These are phyloP conservation scores for Aphidius colemani DNA, from an alignment of 2,888 invertebrate species.

Conservation along the genomic window DNA sequence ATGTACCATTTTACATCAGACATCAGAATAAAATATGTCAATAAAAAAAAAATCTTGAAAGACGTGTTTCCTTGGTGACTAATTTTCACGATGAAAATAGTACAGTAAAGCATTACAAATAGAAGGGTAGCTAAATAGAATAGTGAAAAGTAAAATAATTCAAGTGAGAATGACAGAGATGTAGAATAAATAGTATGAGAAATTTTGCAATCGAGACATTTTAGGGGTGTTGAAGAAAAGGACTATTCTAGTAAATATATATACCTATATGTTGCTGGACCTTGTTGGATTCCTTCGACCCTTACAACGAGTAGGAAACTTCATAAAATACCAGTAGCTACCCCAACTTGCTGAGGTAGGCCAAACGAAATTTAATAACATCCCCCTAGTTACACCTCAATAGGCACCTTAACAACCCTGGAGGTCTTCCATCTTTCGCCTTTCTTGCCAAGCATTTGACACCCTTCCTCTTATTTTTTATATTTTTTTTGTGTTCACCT, in stretches of 20 bases:
- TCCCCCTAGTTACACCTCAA: slow-evolving; percentile 61
- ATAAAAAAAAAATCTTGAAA: background rate
- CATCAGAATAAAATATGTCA: background rate
- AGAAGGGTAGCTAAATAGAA: background rate
- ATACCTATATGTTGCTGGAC: slow-evolving; percentile 34
- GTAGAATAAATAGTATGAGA: no score
- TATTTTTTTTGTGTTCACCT: no score
- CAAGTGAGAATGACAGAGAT: background rate
- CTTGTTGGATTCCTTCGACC: slow-evolving; percentile 35
- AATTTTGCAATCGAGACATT: background rate
- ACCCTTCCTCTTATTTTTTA: background rate
- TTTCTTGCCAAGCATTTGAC: slow-evolving; percentile 16
- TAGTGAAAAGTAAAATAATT: background rate
- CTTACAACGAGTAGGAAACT: slow-evolving; percentile 35
- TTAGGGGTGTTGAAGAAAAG: slow-evolving; percentile 13
- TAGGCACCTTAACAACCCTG: slow-evolving; percentile 61
- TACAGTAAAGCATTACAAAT: slow-evolving; percentile 5
- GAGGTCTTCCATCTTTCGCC: slow-evolving; percentile 34
- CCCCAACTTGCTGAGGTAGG: slow-evolving; percentile 49
- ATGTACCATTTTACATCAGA: no score
- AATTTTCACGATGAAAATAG: slow-evolving; percentile 9
- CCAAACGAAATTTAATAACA: slow-evolving; percentile 61
- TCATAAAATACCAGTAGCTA: slow-evolving; percentile 52
- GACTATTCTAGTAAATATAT: no score
- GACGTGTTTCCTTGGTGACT: slow-evolving; percentile 7